Conservation (phyloP, 2,113 vertebrate genomes). For the Cyphomyrus plagiostoma region DNA sequence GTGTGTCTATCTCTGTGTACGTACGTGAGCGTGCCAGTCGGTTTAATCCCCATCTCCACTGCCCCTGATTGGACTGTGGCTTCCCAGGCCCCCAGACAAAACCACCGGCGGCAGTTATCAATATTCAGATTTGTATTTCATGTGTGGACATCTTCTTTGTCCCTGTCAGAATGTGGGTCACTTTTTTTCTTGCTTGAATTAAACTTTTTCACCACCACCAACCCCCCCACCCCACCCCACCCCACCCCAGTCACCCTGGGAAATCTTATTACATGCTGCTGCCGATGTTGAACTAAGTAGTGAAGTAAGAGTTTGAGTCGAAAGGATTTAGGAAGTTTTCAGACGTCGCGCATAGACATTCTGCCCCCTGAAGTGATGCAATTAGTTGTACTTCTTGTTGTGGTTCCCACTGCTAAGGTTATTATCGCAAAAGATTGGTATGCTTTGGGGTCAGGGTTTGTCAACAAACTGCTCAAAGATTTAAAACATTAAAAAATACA, state of each 20-base stretch:
- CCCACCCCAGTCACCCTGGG: conserved; percentile 28
- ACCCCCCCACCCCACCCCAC: background rate
- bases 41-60: conserved; percentile 45
- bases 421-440: background rate
- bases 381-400: background rate
- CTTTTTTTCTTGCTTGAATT: conserved; percentile 43
- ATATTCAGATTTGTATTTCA: conserved; percentile 48
- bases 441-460: conserved; percentile 4
- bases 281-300: conserved; percentile 34
- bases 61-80: conserved; percentile 44
- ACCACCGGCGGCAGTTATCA: conserved; percentile 60
- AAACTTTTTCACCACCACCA: conserved; percentile 42
- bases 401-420: background rate
- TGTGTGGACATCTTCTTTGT: conserved; percentile 45
- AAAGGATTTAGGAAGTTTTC: conserved; percentile 29
- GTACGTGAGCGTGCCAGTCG: conserved; percentile 45
- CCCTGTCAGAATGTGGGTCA: conserved; percentile 63
- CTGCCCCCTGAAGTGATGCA: background rate
- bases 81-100: conserved; percentile 51
- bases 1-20: conserved; percentile 50
- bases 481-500: background rate
- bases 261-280: conserved; percentile 53
- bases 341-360: background rate
- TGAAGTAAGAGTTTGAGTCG: conserved; percentile 30
- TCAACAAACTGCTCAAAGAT: background rate